A percentile compares a stretch with the other conserved stretches of the same genome.
These are phyloP conservation scores for Orthosia gothica DNA, from an alignment of 2,888 invertebrate species.

Conservation along the genomic window DNA sequence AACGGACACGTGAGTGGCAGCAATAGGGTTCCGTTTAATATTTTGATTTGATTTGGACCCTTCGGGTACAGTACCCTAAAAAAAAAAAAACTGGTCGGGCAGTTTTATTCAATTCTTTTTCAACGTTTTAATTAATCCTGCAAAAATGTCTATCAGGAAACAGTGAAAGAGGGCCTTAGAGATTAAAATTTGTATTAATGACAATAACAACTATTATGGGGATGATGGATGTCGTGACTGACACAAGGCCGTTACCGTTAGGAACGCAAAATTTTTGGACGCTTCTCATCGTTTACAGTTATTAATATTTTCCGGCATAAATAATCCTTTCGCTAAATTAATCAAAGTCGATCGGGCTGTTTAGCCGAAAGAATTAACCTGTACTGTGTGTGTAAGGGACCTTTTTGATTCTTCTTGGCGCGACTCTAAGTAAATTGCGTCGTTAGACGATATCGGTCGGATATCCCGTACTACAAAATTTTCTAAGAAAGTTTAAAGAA, in stretches of 20 bases:
- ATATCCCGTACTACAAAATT: no score
- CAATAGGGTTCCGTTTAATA: no score
- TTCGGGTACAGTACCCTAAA: no score
- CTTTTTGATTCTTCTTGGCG: no score
- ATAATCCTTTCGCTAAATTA: constrained; percentile 8
- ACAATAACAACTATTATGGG: constrained; percentile 1
- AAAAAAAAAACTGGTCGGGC: no score
- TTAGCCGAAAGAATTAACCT: background rate
- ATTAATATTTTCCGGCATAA: constrained; percentile 10
- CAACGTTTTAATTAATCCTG: background rate
- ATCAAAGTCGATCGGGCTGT: background rate
- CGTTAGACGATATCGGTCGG: no score
- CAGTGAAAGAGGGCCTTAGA: background rate
- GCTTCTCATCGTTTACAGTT: background rate
- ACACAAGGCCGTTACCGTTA: constrained; percentile 3
- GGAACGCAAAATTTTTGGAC: constrained; percentile 25
- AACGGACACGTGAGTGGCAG: no score
- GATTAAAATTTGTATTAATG: constrained; percentile 17
- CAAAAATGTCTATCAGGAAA: background rate
- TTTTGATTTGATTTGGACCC: no score
- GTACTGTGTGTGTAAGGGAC: background rate
- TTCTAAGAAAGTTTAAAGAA: no score
- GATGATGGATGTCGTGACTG: constrained; percentile 44
- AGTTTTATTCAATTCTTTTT: background rate
- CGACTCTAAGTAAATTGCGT: no score